Conservation (phyloP, 2,888 invertebrate genomes). For the Brachylomia viminalis region DNA sequence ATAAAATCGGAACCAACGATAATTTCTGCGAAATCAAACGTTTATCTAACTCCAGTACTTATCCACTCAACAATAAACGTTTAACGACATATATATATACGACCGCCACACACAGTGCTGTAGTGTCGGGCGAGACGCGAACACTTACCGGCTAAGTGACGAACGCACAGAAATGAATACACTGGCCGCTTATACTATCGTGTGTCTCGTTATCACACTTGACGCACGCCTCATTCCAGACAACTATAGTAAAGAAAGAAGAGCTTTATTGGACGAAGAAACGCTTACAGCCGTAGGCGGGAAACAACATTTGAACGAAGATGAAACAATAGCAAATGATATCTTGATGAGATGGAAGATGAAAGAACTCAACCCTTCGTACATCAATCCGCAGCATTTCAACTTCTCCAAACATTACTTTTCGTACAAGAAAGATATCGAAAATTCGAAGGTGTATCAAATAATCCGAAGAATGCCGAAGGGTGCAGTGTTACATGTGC, state of each 20-base stretch:
- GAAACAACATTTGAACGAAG: conserved; percentile 81
- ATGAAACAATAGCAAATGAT: conserved; percentile 89
- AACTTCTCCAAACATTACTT: conserved; percentile 93
- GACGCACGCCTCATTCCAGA: conserved; percentile 69
- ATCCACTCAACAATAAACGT: conserved; percentile 51
- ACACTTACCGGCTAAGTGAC: conserved; percentile 41
- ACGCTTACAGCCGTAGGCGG: conserved; percentile 87
- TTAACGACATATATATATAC: conserved; percentile 61
- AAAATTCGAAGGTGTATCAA: conserved; percentile 92
- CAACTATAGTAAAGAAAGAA: conserved; percentile 72
- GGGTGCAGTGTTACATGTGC: conserved; percentile 93
- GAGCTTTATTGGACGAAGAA: conserved; percentile 82
- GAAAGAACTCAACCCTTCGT: conserved; percentile 87
- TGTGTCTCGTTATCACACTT: conserved; percentile 65
- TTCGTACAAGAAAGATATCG: conserved; percentile 90
- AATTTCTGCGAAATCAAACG: conserved; percentile 33
- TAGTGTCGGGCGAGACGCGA: conserved; percentile 57
- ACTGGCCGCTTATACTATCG: conserved; percentile 54
- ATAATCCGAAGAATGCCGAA: conserved; percentile 93
- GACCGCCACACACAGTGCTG: conserved; percentile 29
- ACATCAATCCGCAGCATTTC: conserved; percentile 88
- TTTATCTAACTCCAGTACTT: conserved; percentile 29
- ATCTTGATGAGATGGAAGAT: conserved; percentile 91
- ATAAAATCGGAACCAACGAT: not conserved
- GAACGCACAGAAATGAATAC: conserved; percentile 47